Percentiles rank a stretch among this genome's conserved stretches.
phyloP scores from a whole-genome alignment of 1,140 invertebrate species.

The Akabosia matsudoensis region DNA sequence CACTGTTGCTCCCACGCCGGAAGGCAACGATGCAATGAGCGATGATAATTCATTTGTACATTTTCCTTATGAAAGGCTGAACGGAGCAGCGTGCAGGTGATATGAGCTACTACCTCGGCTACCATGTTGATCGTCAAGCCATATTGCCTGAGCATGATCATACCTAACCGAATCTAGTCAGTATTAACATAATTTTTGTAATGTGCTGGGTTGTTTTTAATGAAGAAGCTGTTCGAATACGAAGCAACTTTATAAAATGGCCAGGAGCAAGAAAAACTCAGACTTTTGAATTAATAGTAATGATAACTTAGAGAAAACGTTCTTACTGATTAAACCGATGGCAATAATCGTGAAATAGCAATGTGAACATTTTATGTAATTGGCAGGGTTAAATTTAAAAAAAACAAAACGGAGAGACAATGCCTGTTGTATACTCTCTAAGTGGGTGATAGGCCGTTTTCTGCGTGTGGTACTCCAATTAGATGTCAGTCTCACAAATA shows the following conservation, averaged over 20 bases:
- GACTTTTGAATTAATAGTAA: conserved; percentile 17
- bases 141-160: too few species aligned
- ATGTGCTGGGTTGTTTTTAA: conserved; percentile 1
- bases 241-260: not conserved
- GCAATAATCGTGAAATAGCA: conserved; percentile 15
- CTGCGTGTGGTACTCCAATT: conserved; percentile 38
- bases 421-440: not conserved
- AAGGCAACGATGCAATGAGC: conserved; percentile 4
- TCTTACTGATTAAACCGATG: conserved; percentile 25
- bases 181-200: not conserved
- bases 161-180: not conserved
- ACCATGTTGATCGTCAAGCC: too few species aligned
- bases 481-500: conserved; percentile 23
- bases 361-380: conserved; percentile 8
- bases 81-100: not conserved
- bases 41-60: not conserved
- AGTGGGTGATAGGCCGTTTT: conserved; percentile 38
- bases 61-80: too few species aligned
- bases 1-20: conserved; percentile 20
- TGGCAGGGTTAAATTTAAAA: too few species aligned
- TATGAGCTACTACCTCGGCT: too few species aligned
- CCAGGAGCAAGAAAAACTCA: conserved; percentile 3
- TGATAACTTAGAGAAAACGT: conserved; percentile 21
- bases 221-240: conserved; percentile 11
- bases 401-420: not conserved